A percentile compares a stretch with the other conserved stretches of the same genome.
Evolutionary conservation across 2,888 invertebrate genomes (phyloP).

Genomic region (Phoenoteleia sp.): DNA sequence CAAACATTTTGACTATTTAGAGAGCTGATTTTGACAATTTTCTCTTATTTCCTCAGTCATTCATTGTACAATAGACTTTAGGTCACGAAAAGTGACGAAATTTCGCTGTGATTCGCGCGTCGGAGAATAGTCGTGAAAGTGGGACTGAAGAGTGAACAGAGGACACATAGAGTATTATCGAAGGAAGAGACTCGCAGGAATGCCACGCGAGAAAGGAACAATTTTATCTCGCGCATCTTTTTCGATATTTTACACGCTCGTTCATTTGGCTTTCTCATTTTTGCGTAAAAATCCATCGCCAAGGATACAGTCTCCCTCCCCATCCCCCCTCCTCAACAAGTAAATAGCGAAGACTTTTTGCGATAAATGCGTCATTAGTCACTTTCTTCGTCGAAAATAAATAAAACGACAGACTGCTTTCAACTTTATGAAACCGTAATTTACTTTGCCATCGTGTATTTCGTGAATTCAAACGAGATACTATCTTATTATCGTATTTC

Average conservation of each 20-base stretch:
- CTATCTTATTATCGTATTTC: background rate
- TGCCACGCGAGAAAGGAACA: slow-evolving; percentile 53
- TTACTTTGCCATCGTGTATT: slow-evolving; percentile 10
- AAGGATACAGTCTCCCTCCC: background rate
- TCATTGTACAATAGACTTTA: slow-evolving; percentile 7
- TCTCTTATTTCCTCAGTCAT: background rate
- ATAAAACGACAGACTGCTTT: slow-evolving; percentile 17
- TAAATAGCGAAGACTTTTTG: slow-evolving; percentile 37
- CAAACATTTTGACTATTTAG: no score
- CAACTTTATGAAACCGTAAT: slow-evolving; percentile 10
- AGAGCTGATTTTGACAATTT: no score
- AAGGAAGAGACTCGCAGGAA: slow-evolving; percentile 53
- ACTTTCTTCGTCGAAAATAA: slow-evolving; percentile 40
- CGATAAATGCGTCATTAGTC: slow-evolving; percentile 33
- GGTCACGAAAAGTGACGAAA: slow-evolving; percentile 56
- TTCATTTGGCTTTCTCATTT: slow-evolving; percentile 59
- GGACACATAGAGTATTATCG: slow-evolving; percentile 70
- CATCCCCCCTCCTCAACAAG: background rate
- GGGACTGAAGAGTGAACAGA: slow-evolving; percentile 70
- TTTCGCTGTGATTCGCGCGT: slow-evolving; percentile 58
- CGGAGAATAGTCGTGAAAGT: slow-evolving; percentile 66
- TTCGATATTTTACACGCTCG: slow-evolving; percentile 61
- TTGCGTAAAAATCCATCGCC: slow-evolving; percentile 54
- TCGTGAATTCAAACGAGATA: background rate
- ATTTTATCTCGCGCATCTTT: slow-evolving; percentile 67